Conservation (phyloP, 1,140 invertebrate species). For the Thereuonema tuberculata region DNA sequence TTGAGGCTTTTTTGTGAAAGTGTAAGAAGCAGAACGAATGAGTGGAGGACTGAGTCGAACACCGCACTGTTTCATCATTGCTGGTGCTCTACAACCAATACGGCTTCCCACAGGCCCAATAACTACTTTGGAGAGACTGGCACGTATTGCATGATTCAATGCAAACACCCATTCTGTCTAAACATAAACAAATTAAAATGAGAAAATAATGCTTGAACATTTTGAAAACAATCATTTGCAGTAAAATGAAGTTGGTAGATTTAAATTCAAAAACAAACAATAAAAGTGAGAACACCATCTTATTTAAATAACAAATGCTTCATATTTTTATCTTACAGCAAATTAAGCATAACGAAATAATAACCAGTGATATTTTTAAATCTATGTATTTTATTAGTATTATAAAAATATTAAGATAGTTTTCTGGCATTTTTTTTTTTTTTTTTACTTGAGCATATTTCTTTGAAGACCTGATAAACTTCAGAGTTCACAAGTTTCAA, state of each 20-base stretch:
- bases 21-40: constrained; percentile 50
- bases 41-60: constrained; percentile 48
- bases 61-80: neutral
- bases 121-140: constrained; percentile 14
- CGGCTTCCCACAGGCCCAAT: constrained; percentile 25
- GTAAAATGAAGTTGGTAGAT: neutral
- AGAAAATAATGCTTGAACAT: too few species aligned
- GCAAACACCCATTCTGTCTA: constrained; percentile 54
- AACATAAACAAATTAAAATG: too few species aligned
- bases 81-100: constrained; percentile 36
- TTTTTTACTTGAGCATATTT: too few species aligned
- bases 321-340: too few species aligned
- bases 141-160: constrained; percentile 31
- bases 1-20: constrained; percentile 51
- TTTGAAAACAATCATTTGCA: constrained; percentile 1
- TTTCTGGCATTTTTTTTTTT: too few species aligned
- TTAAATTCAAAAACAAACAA: neutral
- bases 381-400: too few species aligned
- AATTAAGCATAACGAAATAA: too few species aligned
- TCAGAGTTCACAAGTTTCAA: too few species aligned
- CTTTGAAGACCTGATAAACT: too few species aligned
- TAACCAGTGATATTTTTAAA: too few species aligned
- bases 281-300: neutral
- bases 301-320: too few species aligned
- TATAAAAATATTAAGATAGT: too few species aligned